Evolutionary conservation across 2,797 vertebrate species (phyloP), one percentile per base, ranked within the genome.

Genomic region (Falco naumanni): DNA sequence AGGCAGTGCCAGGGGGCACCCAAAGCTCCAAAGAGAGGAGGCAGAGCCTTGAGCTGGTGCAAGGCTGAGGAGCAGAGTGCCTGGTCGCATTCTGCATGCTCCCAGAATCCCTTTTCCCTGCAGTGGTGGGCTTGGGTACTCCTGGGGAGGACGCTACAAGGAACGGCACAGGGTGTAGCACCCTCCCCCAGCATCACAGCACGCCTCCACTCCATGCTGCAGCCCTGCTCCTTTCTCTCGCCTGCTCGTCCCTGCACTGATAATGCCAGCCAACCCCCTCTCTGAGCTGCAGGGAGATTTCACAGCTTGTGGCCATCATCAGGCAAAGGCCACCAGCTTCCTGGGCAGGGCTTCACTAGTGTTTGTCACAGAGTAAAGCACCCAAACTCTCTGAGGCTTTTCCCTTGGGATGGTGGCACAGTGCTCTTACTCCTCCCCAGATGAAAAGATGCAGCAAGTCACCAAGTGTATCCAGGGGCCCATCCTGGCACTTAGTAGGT

Each of bases 171-270:
- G 68, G n/a, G 41, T 51, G 41, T 64, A 57, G 68, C 0, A 0
- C 11, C 25, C 50, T 84, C 21, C 43, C 63, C 34, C 66, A 51
- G 65, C 66, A 43, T 51, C 2, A 3, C 37, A n/a, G 31, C 25
- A 51, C 4, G 6, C 18, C n/a, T 65, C 41, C 16, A n/a, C 7
- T 29, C 56, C 5, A 0, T 0, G 1, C 0, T 2, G 29, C 29
- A 78, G 39, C 37, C 26, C 64, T 17, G 7, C 37, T 89, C 18
- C 39, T 22, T 75, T 61, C 20, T 82, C 57, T 82, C 1, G 2
- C 10, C 33, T 57, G 34, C 57, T 74, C 9, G 1, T 4, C 31
- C 48, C 31, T 53, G n/a, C 28, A 50, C 29, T 2, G 1, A 47
- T 39, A 10, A 34, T 34, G 43, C 45, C 65, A 61, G 54, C 29